phyloP scores from a whole-genome alignment of 2,113 vertebrate species.

The Neotoma lepida region DNA sequence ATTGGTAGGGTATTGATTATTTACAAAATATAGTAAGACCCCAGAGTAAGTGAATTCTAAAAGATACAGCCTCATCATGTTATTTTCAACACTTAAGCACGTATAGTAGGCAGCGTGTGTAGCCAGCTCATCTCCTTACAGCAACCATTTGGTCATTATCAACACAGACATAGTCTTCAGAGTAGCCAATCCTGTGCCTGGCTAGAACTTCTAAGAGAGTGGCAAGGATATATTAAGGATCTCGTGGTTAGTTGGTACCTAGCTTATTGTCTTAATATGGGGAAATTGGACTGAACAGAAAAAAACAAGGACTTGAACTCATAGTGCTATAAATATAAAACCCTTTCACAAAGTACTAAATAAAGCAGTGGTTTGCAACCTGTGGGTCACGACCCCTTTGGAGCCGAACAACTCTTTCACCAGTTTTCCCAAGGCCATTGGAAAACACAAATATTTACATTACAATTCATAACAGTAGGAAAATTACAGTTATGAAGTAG shows the following conservation, averaged over 20 bases:
- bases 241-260: background rate
- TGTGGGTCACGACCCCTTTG: background rate
- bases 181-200: slow-evolving; percentile 41
- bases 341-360: background rate
- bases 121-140: background rate
- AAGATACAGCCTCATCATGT: slow-evolving; percentile 15
- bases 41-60: slow-evolving; percentile 2
- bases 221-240: slow-evolving; percentile 17
- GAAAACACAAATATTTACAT: background rate
- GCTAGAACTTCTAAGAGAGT: slow-evolving; percentile 7
- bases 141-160: background rate
- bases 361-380: background rate
- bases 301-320: background rate
- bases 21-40: background rate
- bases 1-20: slow-evolving; percentile 3
- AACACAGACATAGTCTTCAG: slow-evolving; percentile 18
- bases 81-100: slow-evolving; percentile 38
- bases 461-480: background rate
- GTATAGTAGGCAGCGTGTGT: background rate
- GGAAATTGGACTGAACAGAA: background rate
- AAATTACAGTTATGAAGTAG: background rate
- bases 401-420: background rate
- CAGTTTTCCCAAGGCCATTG: background rate
- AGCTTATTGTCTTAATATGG: background rate
- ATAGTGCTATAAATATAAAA: slow-evolving; percentile 16